These are phyloP conservation scores for Zosterops pallidus DNA, from an alignment of 2,113 vertebrate species.

Conservation along the genomic window DNA sequence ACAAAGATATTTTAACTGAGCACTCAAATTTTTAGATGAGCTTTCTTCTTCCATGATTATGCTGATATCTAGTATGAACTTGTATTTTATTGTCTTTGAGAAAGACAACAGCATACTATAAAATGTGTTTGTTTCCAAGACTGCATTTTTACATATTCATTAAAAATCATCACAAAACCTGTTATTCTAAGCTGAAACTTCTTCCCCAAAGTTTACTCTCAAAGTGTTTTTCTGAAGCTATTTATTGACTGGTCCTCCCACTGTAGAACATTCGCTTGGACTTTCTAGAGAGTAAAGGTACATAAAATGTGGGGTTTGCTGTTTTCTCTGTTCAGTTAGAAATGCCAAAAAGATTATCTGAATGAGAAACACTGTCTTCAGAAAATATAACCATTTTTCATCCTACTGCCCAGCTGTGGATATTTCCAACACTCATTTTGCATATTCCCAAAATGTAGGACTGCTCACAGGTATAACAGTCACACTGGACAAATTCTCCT, in stretches of 20 bases:
- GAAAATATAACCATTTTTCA: neutral
- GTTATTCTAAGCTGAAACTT: neutral
- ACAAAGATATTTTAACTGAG: neutral
- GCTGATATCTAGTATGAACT: neutral
- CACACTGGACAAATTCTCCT: neutral
- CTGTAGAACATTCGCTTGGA: rapidly evolving
- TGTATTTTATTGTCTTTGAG: neutral
- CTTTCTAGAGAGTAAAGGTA: neutral
- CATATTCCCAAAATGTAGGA: neutral
- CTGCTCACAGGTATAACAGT: neutral
- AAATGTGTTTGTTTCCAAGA: rapidly evolving
- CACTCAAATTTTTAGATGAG: neutral
- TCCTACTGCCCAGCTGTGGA: neutral
- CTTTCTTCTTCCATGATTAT: neutral
- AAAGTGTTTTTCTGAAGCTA: neutral
- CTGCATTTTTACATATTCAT: neutral
- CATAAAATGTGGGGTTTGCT: neutral
- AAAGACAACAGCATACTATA: neutral
- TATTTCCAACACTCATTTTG: neutral
- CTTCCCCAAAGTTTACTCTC: neutral
- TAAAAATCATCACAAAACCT: neutral
- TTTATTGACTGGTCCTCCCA: neutral
- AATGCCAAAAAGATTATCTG: neutral
- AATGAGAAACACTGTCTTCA: neutral
- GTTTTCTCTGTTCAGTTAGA: neutral